phyloP scores from a whole-genome alignment of 2,797 vertebrate species.

The Lateolabrax maculatus region DNA sequence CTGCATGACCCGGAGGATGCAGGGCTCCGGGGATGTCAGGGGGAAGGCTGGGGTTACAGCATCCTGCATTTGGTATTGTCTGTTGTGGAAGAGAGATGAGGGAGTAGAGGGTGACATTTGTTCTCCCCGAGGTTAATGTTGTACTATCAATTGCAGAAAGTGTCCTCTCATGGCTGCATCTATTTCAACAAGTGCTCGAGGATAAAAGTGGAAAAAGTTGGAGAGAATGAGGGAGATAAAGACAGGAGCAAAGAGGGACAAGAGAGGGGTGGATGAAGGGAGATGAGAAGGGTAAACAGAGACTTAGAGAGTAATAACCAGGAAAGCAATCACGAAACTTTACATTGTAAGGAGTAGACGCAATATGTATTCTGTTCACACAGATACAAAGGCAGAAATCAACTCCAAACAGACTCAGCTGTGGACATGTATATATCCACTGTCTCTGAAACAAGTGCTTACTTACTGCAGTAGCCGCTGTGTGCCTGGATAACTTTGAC shows the following conservation, averaged over 20 bases:
- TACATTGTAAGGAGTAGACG: conserved; percentile 4
- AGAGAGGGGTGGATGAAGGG: conserved; percentile 1
- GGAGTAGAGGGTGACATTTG: conserved; percentile 46
- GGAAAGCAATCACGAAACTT: conserved; percentile 17
- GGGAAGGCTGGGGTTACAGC: conserved; percentile 42
- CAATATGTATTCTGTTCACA: neutral
- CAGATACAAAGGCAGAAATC: conserved; percentile 13
- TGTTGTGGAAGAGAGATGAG: conserved; percentile 64
- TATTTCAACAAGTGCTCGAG: conserved; percentile 65
- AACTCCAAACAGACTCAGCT: neutral
- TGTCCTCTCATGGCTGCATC: conserved; percentile 61
- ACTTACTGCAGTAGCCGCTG: neutral
- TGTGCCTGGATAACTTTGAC: neutral
- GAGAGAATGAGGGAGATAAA: conserved; percentile 19
- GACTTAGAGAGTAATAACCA: neutral
- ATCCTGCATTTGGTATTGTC: conserved; percentile 37
- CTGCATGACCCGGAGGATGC: conserved; percentile 20
- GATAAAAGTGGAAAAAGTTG: conserved; percentile 19
- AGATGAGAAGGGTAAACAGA: neutral
- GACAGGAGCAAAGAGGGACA: conserved; percentile 2
- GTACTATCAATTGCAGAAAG: conserved; percentile 58
- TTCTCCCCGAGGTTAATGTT: conserved; percentile 68
- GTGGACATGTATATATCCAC: neutral
- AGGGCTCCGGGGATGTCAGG: conserved; percentile 50
- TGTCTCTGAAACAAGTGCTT: neutral